Conservation (phyloP, 92 coral and sea anemone species). For the Palythoa grandis region DNA sequence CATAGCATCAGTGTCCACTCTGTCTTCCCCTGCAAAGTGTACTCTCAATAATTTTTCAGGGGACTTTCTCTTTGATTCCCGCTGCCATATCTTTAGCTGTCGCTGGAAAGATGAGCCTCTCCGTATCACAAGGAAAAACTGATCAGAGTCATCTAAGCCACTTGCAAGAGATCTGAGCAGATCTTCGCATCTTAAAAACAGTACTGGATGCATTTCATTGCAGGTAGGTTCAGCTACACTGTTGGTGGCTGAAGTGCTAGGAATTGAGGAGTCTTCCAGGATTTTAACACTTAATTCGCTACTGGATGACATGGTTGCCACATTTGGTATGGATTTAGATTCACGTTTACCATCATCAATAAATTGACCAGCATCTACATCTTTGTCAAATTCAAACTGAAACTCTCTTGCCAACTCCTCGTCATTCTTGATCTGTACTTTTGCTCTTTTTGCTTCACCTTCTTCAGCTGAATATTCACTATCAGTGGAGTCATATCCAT, state of each 20-base stretch:
- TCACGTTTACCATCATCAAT: background rate
- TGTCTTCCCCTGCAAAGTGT: constrained; percentile 68
- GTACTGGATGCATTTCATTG: background rate
- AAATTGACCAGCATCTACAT: background rate
- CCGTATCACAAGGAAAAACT: constrained; percentile 63
- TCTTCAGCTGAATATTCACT: too few species aligned
- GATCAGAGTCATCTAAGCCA: background rate
- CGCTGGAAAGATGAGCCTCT: constrained; percentile 60
- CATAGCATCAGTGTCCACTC: constrained; percentile 67
- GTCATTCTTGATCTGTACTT: too few species aligned
- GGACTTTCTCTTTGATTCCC: constrained; percentile 52
- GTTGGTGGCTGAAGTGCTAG: background rate
- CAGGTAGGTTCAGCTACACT: background rate
- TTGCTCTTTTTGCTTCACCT: too few species aligned
- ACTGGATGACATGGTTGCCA: background rate
- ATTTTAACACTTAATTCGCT: background rate
- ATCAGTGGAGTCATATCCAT: too few species aligned
- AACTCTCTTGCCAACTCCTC: too few species aligned
- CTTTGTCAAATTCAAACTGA: too few species aligned
- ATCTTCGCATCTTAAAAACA: background rate
- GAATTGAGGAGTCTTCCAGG: background rate
- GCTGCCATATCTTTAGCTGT: constrained; percentile 61
- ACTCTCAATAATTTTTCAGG: constrained; percentile 60
- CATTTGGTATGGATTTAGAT: background rate
- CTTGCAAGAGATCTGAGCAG: constrained; percentile 1